Base-by-base conservation (phyloP, 2,797 vertebrate species). In the Cyclopterus lumpus region DNA sequence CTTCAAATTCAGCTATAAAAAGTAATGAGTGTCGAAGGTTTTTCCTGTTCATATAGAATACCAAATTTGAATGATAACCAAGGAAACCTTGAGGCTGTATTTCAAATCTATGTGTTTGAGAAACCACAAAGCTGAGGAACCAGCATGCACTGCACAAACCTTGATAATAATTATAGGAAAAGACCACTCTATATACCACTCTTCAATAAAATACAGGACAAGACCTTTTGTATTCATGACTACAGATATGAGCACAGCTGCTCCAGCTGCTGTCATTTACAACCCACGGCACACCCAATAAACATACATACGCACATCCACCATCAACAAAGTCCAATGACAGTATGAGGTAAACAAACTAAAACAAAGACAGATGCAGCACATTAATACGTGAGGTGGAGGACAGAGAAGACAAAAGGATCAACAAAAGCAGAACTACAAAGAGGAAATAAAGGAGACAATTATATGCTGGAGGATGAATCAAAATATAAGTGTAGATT, bases 31-130 rank as follows among this genome's bases (percentile, higher is more conserved):
- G 30, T 62, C 34, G 20, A 48, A 72, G 48, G 42, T 22, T 85
- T 77, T 64, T 77, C 61, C 71, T 24, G 22, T 80, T 72, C 26
- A 57, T n/a, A 77, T 80, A 44, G 73, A 77, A 82, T 49, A 65
- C 5, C 68, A 70, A 30, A 74, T 76, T 71, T 54, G 57, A 81
- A 72, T 67, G 57, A 73, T 66, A 65, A 76, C 62, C n/a, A 51
- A 57, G 73, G 55, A 77, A 69, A 26, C 1, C 65, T 53, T 12
- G 12, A 20, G 46, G 79, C 57, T 60, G 4, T 28, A 12, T 69
- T 82, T 68, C 42, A 80, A 83, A 75, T 69, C 48, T n/a, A 15
- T 38, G 48, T n/a, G 34, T 63, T 38, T 67, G 36, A 84, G 44
- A 62, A 57, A 72, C 57, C 1, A 72, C 26, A 55, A 51, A 62